phyloP scores from a whole-genome alignment of 2,797 vertebrate species.

The Anniella stebbinsi region DNA sequence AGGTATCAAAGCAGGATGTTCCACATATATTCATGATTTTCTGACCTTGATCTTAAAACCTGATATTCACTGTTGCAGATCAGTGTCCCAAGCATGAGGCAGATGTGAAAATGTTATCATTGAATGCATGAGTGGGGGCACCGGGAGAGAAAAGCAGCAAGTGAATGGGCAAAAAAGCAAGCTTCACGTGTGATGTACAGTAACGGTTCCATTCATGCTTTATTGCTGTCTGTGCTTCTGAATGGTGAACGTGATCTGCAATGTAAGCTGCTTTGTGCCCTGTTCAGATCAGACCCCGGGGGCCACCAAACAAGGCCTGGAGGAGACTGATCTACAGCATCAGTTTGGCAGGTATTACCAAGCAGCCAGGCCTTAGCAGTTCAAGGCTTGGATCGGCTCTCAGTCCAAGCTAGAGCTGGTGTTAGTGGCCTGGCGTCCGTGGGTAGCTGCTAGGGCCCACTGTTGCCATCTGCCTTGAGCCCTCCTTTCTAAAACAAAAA shows the following conservation, averaged over 20 bases:
- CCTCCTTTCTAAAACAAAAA: not conserved
- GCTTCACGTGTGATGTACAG: not conserved
- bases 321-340: not conserved
- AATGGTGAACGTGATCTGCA: not conserved
- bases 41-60: not conserved
- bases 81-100: not conserved
- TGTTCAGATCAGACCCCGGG: not conserved
- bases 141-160: not conserved
- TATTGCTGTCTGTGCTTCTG: not conserved
- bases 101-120: not conserved
- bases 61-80: not conserved
- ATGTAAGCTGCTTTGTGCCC: not conserved
- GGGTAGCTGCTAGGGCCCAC: not conserved
- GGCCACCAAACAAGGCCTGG: not conserved
- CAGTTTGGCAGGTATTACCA: not conserved
- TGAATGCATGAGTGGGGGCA: not conserved
- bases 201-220: not conserved
- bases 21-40: not conserved
- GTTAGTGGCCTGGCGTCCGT: too few species aligned
- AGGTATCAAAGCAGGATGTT: constrained; percentile 20
- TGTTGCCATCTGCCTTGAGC: not conserved
- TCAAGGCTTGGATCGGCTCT: not conserved
- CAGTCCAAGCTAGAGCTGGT: not conserved
- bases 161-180: not conserved
- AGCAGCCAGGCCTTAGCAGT: not conserved